Evolutionary conservation across 2,113 vertebrate genomes (phyloP).

Genomic region (Diadophis punctatus): DNA sequence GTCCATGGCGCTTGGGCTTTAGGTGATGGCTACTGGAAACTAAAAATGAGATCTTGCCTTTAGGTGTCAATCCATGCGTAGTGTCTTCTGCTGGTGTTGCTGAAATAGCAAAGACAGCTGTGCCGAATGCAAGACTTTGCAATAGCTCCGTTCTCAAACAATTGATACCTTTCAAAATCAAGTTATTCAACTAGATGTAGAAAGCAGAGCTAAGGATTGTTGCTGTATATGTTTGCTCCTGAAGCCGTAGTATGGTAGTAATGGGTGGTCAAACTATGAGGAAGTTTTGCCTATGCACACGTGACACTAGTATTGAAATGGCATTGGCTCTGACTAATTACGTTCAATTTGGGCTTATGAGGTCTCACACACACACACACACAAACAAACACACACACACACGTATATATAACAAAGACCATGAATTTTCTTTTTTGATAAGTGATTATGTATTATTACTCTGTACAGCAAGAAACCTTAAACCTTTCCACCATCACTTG

Average conservation of each 20-base stretch:
- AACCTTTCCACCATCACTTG: not conserved
- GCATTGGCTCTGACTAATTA: not conserved
- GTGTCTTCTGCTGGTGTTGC: not conserved
- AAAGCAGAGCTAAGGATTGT: conserved; percentile 16
- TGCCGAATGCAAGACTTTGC: conserved; percentile 39
- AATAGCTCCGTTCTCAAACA: conserved; percentile 46
- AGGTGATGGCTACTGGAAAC: conserved; percentile 46
- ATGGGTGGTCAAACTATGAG: not conserved
- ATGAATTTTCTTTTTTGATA: not conserved
- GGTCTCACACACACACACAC: too few species aligned
- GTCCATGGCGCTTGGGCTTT: conserved; percentile 2
- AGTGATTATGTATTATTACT: not conserved
- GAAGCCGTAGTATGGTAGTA: not conserved
- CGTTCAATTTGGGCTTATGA: not conserved
- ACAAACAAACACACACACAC: not conserved
- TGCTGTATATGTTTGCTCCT: not conserved
- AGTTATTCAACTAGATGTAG: conserved; percentile 39
- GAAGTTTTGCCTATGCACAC: not conserved
- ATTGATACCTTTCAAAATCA: conserved; percentile 38
- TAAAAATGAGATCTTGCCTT: conserved; percentile 37
- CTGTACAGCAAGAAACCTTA: not conserved
- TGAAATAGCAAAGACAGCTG: not conserved
- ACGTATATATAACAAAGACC: not conserved
- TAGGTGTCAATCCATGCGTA: conserved; percentile 1
- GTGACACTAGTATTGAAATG: not conserved